Evolutionary conservation across 2,113 vertebrate genomes (phyloP).

Genomic region (Synodontis membranacea): DNA sequence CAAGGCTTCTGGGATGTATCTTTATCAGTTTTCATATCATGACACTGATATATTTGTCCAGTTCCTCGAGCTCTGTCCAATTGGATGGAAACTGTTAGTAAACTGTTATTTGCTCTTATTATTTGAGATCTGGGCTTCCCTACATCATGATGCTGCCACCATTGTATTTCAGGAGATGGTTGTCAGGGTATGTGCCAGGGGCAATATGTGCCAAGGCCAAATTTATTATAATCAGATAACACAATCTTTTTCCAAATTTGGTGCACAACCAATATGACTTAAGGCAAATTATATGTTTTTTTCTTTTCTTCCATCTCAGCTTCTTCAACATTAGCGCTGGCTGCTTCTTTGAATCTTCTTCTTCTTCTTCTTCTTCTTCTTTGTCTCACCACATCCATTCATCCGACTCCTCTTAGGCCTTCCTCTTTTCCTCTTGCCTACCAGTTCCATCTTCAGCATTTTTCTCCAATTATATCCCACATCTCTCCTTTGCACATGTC

Average conservation of each 20-base stretch:
- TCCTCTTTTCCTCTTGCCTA: too few relatives aligned
- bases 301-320: neutral
- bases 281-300: neutral
- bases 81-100: neutral
- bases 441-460: too few relatives aligned
- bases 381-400: too few relatives aligned
- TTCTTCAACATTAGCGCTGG: too few relatives aligned
- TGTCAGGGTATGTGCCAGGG: slow-evolving; percentile 1
- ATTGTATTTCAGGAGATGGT: neutral
- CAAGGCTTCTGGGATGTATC: neutral
- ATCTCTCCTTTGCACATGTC: too few relatives aligned
- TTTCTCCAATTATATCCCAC: too few relatives aligned
- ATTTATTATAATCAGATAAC: neutral
- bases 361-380: too few relatives aligned
- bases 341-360: too few relatives aligned
- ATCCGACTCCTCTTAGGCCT: too few relatives aligned
- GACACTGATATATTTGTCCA: neutral
- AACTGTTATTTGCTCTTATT: too few relatives aligned
- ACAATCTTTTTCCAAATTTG: neutral
- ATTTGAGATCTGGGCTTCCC: neutral
- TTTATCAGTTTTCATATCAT: neutral
- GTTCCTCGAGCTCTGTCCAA: neutral
- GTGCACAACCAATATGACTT: neutral
- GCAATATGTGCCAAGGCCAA: neutral
- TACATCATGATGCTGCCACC: neutral